Conservation (phyloP, 2,888 invertebrate genomes). For the Monoplex corrugatus region DNA sequence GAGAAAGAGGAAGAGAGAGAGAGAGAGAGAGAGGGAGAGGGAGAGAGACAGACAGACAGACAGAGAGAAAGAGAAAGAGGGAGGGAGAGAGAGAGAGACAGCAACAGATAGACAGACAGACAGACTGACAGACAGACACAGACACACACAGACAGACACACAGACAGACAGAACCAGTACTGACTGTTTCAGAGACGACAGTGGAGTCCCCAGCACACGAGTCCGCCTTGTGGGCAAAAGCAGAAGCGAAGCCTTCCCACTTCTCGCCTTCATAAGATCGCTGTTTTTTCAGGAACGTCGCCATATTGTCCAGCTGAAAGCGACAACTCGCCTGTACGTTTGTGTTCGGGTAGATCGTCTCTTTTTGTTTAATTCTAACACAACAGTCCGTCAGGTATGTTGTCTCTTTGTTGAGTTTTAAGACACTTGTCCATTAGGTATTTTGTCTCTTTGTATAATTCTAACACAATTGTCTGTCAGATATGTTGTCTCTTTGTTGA, state of each 20-base stretch:
- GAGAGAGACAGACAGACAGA: not conserved
- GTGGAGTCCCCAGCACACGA: conserved; percentile 36
- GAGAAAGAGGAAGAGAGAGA: not conserved
- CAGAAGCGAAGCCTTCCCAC: conserved; percentile 36
- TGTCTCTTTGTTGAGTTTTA: too few species aligned
- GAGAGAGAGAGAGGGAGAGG: not conserved
- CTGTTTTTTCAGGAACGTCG: too few species aligned
- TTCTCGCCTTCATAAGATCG: too few species aligned
- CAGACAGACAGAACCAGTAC: not conserved
- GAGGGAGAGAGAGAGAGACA: not conserved
- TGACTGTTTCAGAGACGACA: conserved; percentile 32
- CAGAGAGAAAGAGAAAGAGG: not conserved
- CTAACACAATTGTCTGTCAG: too few species aligned
- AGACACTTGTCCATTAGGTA: too few species aligned
- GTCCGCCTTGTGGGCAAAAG: conserved; percentile 14
- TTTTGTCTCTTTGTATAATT: too few species aligned
- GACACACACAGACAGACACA: not conserved
- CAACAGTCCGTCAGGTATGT: too few species aligned
- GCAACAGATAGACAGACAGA: not conserved
- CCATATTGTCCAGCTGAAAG: too few species aligned
- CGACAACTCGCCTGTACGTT: too few species aligned
- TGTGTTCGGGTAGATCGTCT: too few species aligned
- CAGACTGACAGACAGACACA: not conserved
- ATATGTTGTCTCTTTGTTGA: too few species aligned
- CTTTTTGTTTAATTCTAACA: too few species aligned